Percentiles rank a stretch among this genome's conserved stretches.
Evolutionary conservation across 2,888 invertebrate genomes (phyloP).

Genomic region (Schrankia costaestrigalis): DNA sequence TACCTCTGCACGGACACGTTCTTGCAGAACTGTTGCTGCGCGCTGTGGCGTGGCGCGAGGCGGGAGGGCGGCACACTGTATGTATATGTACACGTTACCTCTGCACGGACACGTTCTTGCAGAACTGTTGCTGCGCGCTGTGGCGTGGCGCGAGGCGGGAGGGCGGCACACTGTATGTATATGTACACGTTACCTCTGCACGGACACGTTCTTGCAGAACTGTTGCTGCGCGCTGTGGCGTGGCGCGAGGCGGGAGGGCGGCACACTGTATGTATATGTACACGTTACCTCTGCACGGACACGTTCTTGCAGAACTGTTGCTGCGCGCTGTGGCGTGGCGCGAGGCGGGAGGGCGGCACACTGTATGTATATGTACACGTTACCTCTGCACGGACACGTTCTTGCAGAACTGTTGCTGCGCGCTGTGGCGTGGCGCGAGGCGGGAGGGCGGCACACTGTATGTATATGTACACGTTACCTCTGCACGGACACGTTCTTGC

Average conservation of each 20-base stretch:
- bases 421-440: slow-evolving; percentile 50
- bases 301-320: slow-evolving; percentile 19
- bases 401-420: slow-evolving; percentile 12
- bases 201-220: slow-evolving; percentile 19
- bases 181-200: slow-evolving; percentile 14
- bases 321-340: slow-evolving; percentile 37
- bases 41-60: neutral
- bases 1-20: slow-evolving; percentile 46
- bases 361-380: neutral
- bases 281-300: slow-evolving; percentile 16
- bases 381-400: slow-evolving; percentile 22
- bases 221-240: slow-evolving; percentile 45
- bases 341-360: slow-evolving; percentile 34
- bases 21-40: slow-evolving; percentile 29
- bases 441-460: too few species aligned
- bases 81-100: slow-evolving; percentile 11
- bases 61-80: slow-evolving; percentile 44
- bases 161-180: neutral
- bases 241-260: slow-evolving; percentile 41
- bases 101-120: slow-evolving; percentile 12
- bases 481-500: slow-evolving; percentile 43
- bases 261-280: neutral
- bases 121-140: slow-evolving; percentile 24
- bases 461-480: too few species aligned
- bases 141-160: neutral